These are phyloP conservation scores for Nomada ferruginata DNA, from an alignment of 2,888 invertebrate genomes.

Conservation along the genomic window DNA sequence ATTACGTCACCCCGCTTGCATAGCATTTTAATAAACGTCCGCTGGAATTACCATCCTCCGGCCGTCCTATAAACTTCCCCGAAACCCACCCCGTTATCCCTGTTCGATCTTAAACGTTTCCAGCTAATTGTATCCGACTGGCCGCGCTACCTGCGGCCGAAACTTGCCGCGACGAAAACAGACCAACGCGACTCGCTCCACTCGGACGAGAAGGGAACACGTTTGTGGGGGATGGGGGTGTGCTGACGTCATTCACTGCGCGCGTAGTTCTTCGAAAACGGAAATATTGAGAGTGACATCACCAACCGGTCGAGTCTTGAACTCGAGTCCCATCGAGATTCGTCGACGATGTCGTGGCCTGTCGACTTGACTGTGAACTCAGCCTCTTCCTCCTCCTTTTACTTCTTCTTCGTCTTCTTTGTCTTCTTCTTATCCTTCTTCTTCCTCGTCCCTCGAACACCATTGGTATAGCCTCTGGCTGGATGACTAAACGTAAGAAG, in stretches of 20 bases:
- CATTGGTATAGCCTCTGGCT: constrained; percentile 62
- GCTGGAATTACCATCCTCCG: constrained; percentile 5
- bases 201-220: neutral
- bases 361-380: constrained; percentile 67
- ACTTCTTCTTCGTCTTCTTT: constrained; percentile 10
- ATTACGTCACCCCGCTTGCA: constrained; percentile 8
- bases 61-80: constrained; percentile 7
- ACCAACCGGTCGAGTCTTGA: constrained; percentile 70
- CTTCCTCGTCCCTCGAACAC: constrained; percentile 25
- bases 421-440: constrained; percentile 24
- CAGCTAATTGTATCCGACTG: constrained; percentile 28
- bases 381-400: constrained; percentile 38
- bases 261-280: constrained; percentile 62
- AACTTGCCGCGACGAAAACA: constrained; percentile 1
- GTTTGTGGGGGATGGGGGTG: constrained; percentile 16
- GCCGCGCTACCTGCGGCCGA: constrained; percentile 4
- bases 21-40: constrained; percentile 15
- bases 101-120: neutral
- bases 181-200: neutral
- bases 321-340: constrained; percentile 63
- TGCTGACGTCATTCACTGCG: constrained; percentile 44
- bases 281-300: constrained; percentile 77
- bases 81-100: constrained; percentile 9
- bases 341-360: constrained; percentile 67
- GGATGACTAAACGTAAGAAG: constrained; percentile 75